Percentiles rank a stretch among this genome's conserved stretches.
phyloP scores from a whole-genome alignment of 1,140 invertebrate genomes.

The Drosophila melanogaster region DNA sequence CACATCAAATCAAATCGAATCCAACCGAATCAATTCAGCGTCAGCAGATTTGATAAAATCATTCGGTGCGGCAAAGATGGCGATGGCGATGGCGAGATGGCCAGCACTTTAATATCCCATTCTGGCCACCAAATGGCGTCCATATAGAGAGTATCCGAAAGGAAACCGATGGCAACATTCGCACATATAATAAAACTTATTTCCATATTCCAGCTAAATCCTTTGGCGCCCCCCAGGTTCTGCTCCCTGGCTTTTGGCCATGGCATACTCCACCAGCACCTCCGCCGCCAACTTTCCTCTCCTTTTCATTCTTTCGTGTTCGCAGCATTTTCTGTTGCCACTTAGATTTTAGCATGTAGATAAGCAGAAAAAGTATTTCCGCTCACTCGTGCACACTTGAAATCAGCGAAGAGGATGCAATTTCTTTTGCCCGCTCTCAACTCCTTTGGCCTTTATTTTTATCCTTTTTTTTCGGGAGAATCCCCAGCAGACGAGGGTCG shows the following conservation, averaged over 20 bases:
- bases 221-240: slow-evolving; percentile 14
- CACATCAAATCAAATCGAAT: slow-evolving; percentile 70
- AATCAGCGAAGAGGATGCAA: slow-evolving; percentile 51
- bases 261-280: neutral
- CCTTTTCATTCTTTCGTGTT: slow-evolving; percentile 35
- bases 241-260: slow-evolving; percentile 1
- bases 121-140: slow-evolving; percentile 48
- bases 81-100: neutral
- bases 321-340: slow-evolving; percentile 60
- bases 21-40: slow-evolving; percentile 69
- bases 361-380: slow-evolving; percentile 72
- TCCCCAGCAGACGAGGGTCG: slow-evolving; percentile 35
- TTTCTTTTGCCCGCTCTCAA: slow-evolving; percentile 33
- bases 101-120: slow-evolving; percentile 70
- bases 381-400: slow-evolving; percentile 60
- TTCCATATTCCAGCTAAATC: slow-evolving; percentile 58
- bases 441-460: slow-evolving; percentile 13
- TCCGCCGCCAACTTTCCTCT: slow-evolving; percentile 2
- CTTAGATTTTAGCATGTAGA: slow-evolving; percentile 77
- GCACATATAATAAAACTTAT: slow-evolving; percentile 63
- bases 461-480: neutral
- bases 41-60: slow-evolving; percentile 78
- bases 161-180: slow-evolving; percentile 41
- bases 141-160: slow-evolving; percentile 23
- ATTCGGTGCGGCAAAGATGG: slow-evolving; percentile 34